These are phyloP conservation scores for Alcedo atthis DNA, from an alignment of 2,797 vertebrate genomes.

Conservation along the genomic window DNA sequence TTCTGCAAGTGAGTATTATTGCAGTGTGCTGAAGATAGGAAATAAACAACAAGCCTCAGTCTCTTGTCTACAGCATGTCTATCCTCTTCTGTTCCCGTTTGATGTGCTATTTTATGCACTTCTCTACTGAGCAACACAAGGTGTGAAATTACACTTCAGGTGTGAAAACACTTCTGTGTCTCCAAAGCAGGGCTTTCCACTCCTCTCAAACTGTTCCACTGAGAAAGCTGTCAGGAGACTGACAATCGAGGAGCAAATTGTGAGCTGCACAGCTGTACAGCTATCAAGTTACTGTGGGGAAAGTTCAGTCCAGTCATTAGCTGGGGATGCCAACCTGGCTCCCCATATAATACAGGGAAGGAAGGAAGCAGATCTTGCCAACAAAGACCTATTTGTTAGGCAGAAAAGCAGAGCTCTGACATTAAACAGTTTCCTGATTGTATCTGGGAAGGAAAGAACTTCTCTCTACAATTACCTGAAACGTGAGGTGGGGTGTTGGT, in stretches of 20 bases:
- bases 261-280: conserved; percentile 48
- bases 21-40: conserved; percentile 54
- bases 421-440: conserved; percentile 4
- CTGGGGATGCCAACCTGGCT: conserved; percentile 7
- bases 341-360: neutral
- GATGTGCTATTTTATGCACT: conserved; percentile 80
- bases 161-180: conserved; percentile 79
- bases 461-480: too few relatives aligned
- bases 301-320: conserved; percentile 28
- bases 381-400: neutral
- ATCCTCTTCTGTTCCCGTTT: conserved; percentile 74
- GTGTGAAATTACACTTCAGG: conserved; percentile 81
- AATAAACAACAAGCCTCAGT: conserved; percentile 70
- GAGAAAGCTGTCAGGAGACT: conserved; percentile 74
- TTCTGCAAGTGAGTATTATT: conserved; percentile 59
- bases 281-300: neutral
- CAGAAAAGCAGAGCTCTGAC: conserved; percentile 6
- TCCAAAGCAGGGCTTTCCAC: conserved; percentile 72
- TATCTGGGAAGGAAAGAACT: neutral
- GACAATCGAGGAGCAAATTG: conserved; percentile 54
- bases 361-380: conserved; percentile 17
- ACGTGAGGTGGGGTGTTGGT: too few relatives aligned
- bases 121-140: conserved; percentile 79
- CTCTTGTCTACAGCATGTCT: conserved; percentile 69
- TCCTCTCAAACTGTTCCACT: conserved; percentile 73